Evolutionary conservation across 1,140 invertebrate genomes (phyloP), one percentile per base, ranked within the genome.

Genomic region (Lanistes nyassanus): DNA sequence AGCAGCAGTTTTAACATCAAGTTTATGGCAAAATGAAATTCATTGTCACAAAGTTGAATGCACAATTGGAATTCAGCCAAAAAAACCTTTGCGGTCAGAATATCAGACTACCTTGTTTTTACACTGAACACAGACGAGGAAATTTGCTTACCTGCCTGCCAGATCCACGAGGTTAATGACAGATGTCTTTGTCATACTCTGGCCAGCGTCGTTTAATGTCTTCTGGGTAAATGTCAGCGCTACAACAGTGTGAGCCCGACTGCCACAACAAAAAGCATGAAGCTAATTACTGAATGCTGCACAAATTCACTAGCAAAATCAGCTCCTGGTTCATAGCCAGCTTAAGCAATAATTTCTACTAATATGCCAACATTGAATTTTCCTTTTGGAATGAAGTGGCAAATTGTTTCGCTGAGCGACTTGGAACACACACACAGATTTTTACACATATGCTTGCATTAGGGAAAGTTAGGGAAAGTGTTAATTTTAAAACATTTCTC

Each of bases 231-330:
- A 91, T 23, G 86, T 89, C 75, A 93, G 90, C 37, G 89, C 89
- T 47, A 93, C 90, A 79, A 93, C 92, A 16, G 92, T 92, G 81
- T 93, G 92, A 47, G 92, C 92, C 76, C 92, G 90, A 82, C 87
- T 88, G 76, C 66, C 83, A 76, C 62, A 67, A 80, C 74, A 74
- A 58, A 16, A 67, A 47, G 13, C n/a, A n/a, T n/a, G n/a, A 76
- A 19, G n/a, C n/a, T n/a, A n/a, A n/a, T n/a, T n/a, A n/a, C n/a
- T n/a, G n/a, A n/a, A n/a, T n/a, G n/a, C n/a, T n/a, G n/a, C n/a
- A n/a, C n/a, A n/a, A n/a, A n/a, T n/a, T n/a, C n/a, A n/a, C n/a
- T n/a, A n/a, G n/a, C n/a, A n/a, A n/a, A n/a, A n/a, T n/a, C n/a
- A n/a, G n/a, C n/a, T n/a, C n/a, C n/a, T n/a, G n/a, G n/a, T n/a